phyloP scores from a whole-genome alignment of 2,888 invertebrate species.

The Leistus spinibarbis region DNA sequence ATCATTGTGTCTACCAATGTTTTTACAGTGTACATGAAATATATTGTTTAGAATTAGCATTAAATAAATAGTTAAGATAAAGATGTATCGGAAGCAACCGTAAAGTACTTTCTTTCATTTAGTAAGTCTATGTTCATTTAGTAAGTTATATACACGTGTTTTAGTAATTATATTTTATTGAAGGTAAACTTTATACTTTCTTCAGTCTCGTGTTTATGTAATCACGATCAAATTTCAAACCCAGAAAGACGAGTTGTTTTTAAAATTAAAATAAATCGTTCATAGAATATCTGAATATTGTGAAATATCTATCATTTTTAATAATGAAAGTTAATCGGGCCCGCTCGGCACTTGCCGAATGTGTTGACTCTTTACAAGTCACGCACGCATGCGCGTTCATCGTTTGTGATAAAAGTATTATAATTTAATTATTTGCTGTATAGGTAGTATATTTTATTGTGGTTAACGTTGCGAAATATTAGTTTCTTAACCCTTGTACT shows the following conservation, averaged over 20 bases:
- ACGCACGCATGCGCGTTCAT: background rate
- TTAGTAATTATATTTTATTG: background rate
- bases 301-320: background rate
- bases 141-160: background rate
- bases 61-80: background rate
- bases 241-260: too few relatives aligned
- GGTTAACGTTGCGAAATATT: too few relatives aligned
- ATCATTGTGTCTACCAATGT: background rate
- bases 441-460: too few relatives aligned
- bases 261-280: too few relatives aligned
- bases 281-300: too few relatives aligned
- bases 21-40: background rate
- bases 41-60: background rate
- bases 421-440: background rate
- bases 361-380: background rate
- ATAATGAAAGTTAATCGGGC: background rate
- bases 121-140: background rate
- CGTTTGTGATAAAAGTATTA: too few relatives aligned
- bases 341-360: background rate
- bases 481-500: too few relatives aligned
- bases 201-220: background rate
- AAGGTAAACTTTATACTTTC: background rate
- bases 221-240: background rate
- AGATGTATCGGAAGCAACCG: background rate
- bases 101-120: background rate